These are phyloP conservation scores for Hepsetus odoe DNA, from an alignment of 2,113 vertebrate genomes.

Conservation along the genomic window DNA sequence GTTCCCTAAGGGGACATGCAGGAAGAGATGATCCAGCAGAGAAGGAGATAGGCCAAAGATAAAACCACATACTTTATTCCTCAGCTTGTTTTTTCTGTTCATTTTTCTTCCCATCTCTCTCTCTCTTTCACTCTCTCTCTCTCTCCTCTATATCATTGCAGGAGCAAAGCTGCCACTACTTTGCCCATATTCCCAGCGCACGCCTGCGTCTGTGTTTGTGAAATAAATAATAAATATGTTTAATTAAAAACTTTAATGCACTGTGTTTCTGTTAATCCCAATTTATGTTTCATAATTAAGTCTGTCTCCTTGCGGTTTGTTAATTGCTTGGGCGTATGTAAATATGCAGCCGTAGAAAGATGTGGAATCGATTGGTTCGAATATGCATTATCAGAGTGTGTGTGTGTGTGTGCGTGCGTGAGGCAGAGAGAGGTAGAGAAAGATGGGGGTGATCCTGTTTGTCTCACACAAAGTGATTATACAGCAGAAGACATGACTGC, in stretches of 20 bases:
- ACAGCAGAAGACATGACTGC: conserved; percentile 2
- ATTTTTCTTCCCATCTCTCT: neutral
- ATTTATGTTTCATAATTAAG: conserved; percentile 63
- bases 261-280: conserved; percentile 57
- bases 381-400: conserved; percentile 44
- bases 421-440: neutral
- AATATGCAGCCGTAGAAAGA: conserved; percentile 40
- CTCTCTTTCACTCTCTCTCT: neutral
- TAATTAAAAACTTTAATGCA: conserved; percentile 60
- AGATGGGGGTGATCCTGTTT: neutral
- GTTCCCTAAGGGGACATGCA: conserved; percentile 51
- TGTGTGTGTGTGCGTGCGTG: conserved; percentile 28
- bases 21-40: conserved; percentile 34
- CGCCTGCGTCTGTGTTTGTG: conserved; percentile 16
- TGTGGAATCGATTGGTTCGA: conserved; percentile 33
- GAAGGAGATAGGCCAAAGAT: conserved; percentile 36
- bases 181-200: conserved; percentile 9
- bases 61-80: conserved; percentile 42
- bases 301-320: conserved; percentile 53
- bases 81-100: neutral
- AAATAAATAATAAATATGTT: conserved; percentile 58
- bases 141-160: neutral
- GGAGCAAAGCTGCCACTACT: neutral
- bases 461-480: neutral
- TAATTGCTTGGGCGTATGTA: conserved; percentile 56